These are phyloP conservation scores for Echiichthys vipera DNA, from an alignment of 2,797 vertebrate species.

Conservation along the genomic window DNA sequence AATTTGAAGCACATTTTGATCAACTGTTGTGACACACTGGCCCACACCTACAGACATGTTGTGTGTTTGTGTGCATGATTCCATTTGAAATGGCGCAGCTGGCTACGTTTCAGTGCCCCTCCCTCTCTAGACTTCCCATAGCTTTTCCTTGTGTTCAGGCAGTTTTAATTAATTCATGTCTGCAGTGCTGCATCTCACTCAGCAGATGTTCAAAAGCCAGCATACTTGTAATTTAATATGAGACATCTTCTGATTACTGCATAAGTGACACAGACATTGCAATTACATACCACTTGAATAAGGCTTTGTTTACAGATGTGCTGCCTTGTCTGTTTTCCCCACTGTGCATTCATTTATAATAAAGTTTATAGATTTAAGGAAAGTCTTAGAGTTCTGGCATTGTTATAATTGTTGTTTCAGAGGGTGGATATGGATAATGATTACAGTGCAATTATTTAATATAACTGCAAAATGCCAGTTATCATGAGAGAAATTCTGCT, in stretches of 20 bases:
- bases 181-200: constrained; percentile 49
- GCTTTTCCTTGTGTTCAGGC: constrained; percentile 61
- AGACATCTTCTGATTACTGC: constrained; percentile 57
- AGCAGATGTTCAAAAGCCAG: constrained; percentile 69
- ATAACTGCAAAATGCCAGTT: constrained; percentile 46
- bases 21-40: constrained; percentile 9
- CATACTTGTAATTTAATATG: constrained; percentile 57
- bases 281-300: constrained; percentile 54
- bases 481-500: constrained; percentile 37
- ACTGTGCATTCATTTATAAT: constrained; percentile 13
- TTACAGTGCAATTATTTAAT: constrained; percentile 21
- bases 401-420: constrained; percentile 30
- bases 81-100: constrained; percentile 60
- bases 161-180: constrained; percentile 70
- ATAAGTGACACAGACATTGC: constrained; percentile 56
- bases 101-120: constrained; percentile 52
- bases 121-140: constrained; percentile 42
- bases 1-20: constrained; percentile 8
- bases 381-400: constrained; percentile 17
- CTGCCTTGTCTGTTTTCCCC: constrained; percentile 23
- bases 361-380: constrained; percentile 8
- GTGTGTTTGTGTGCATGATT: constrained; percentile 20
- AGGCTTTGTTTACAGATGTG: constrained; percentile 50
- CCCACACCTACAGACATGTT: background rate
- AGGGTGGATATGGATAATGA: constrained; percentile 25